phyloP scores from a whole-genome alignment of 2,888 invertebrate species.

The Nezara viridula region DNA sequence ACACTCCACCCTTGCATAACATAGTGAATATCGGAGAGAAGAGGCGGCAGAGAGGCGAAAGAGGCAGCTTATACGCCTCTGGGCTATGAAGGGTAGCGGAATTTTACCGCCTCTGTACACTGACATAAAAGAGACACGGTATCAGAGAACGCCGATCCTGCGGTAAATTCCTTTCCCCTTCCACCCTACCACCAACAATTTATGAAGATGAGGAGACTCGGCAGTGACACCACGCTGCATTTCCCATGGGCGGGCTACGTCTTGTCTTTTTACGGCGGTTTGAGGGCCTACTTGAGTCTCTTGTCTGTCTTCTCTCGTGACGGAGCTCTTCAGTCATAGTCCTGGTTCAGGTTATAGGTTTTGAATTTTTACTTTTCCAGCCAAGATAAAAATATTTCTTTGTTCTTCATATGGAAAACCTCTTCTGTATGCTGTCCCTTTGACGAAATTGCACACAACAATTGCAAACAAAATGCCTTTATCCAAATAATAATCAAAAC shows the following conservation, averaged over 20 bases:
- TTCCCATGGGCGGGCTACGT: conserved; percentile 37
- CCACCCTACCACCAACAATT: not conserved
- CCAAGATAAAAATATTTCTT: not conserved
- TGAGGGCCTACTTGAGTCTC: conserved; percentile 1
- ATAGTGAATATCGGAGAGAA: not conserved
- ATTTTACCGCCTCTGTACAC: conserved; percentile 46
- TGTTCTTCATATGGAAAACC: not conserved
- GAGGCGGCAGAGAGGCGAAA: not conserved
- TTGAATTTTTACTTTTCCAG: not conserved
- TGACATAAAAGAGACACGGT: conserved; percentile 37
- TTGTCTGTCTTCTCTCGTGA: conserved; percentile 7
- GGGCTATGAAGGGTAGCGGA: not conserved
- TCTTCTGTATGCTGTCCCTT: not conserved
- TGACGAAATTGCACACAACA: too few relatives aligned
- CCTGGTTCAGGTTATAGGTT: not conserved
- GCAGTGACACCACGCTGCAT: conserved; percentile 33
- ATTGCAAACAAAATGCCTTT: too few relatives aligned
- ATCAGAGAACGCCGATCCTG: conserved; percentile 27
- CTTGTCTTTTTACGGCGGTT: conserved; percentile 49
- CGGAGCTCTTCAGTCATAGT: not conserved
- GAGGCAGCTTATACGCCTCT: not conserved
- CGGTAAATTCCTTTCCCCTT: conserved; percentile 8
- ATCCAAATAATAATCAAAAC: too few relatives aligned
- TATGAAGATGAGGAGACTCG: conserved; percentile 50
- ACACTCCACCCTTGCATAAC: not conserved